Conservation (phyloP, 2,888 invertebrate genomes). For the Phymatocera aterrima region DNA sequence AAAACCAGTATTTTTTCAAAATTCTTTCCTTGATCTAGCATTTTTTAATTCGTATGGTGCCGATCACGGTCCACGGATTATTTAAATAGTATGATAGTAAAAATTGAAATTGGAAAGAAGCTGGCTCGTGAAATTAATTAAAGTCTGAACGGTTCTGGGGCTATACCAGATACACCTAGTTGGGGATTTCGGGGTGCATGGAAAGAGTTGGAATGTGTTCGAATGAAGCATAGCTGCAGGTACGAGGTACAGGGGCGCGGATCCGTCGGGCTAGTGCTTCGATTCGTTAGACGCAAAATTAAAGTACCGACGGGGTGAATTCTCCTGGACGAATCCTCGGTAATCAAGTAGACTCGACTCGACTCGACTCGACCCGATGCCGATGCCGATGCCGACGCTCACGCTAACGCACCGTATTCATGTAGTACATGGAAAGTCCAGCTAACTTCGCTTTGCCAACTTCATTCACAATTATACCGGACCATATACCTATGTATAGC, state of each 20-base stretch:
- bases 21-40: too few species aligned
- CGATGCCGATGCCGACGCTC: too few species aligned
- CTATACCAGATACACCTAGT: not conserved
- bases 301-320: slow-evolving; percentile 33
- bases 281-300: not conserved
- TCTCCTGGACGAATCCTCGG: slow-evolving; percentile 9
- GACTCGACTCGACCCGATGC: too few species aligned
- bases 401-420: too few species aligned
- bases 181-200: not conserved
- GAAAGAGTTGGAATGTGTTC: slow-evolving; percentile 27
- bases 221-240: too few species aligned
- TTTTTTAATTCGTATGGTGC: slow-evolving; percentile 29
- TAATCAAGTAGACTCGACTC: slow-evolving; percentile 5
- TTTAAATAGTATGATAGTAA: slow-evolving; percentile 42
- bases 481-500: too few species aligned
- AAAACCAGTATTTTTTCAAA: too few species aligned
- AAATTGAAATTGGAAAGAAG: slow-evolving; percentile 65
- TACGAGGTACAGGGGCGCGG: too few species aligned
- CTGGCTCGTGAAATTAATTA: slow-evolving; percentile 66
- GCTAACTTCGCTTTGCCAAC: slow-evolving; percentile 14
- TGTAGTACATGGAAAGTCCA: not conserved
- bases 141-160: slow-evolving; percentile 62
- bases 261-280: not conserved
- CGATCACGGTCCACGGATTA: slow-evolving; percentile 6
- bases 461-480: slow-evolving; percentile 4